A percentile compares a stretch with the other conserved stretches of the same genome.
phyloP scores from a whole-genome alignment of 2,888 invertebrate genomes.

The Galeopsomyia nigrocyanea region DNA sequence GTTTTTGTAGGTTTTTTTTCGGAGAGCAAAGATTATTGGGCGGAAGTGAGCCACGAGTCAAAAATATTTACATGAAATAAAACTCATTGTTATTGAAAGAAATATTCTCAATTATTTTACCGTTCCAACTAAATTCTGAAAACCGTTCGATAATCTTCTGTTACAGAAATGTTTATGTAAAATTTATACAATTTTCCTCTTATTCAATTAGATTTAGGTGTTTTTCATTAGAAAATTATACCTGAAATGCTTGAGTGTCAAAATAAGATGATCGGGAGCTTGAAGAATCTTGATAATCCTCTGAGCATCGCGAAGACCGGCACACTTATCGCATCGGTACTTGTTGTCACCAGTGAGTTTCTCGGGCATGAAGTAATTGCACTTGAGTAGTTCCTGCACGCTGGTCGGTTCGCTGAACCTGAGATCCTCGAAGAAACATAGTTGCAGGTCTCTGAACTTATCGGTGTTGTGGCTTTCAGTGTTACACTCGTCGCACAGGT shows the following conservation, averaged over 20 bases:
- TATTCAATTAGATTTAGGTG: background rate
- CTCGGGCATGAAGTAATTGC: conserved; percentile 82
- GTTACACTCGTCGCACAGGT: conserved; percentile 81
- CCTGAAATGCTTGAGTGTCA: conserved; percentile 84
- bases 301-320: conserved; percentile 82
- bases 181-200: background rate
- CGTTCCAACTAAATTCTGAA: too few relatives aligned
- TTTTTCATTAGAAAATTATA: background rate
- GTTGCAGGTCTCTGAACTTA: conserved; percentile 84
- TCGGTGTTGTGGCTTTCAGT: conserved; percentile 82
- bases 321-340: conserved; percentile 85
- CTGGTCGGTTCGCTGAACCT: conserved; percentile 70
- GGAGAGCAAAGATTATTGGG: too few relatives aligned
- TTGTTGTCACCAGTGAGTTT: conserved; percentile 84
- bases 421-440: conserved; percentile 78
- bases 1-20: too few relatives aligned
- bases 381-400: conserved; percentile 82
- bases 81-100: too few relatives aligned
- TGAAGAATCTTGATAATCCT: conserved; percentile 78
- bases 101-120: background rate
- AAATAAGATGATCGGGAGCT: conserved; percentile 82
- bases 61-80: too few relatives aligned
- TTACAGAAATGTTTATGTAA: too few relatives aligned
- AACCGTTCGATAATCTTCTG: too few relatives aligned
- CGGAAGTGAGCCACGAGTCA: too few relatives aligned